Evolutionary conservation across 2,888 invertebrate species (phyloP).

Genomic region (Thera obeliscata): DNA sequence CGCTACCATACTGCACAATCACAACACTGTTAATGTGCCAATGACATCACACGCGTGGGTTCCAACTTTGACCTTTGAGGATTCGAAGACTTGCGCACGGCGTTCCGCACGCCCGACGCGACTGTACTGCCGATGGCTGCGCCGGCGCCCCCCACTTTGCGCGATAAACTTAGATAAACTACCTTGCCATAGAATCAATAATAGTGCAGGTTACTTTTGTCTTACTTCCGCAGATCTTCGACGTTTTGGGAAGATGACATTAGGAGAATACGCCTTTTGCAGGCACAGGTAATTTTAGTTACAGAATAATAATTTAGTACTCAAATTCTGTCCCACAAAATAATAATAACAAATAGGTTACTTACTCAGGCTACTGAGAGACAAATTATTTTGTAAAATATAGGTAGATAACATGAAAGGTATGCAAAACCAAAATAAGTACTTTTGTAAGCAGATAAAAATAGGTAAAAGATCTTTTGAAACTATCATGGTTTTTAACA

Average conservation of each 20-base stretch:
- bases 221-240: conserved; percentile 46
- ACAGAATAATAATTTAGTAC: too few species aligned
- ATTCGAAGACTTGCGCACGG: conserved; percentile 63
- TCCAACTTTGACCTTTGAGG: neutral
- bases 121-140: conserved; percentile 48
- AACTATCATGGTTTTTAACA: too few species aligned
- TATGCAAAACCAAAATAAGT: too few species aligned
- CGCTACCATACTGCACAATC: conserved; percentile 77
- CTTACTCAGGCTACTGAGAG: too few species aligned
- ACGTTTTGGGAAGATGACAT: conserved; percentile 11
- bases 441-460: too few species aligned
- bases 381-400: too few species aligned
- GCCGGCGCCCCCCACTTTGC: conserved; percentile 48
- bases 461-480: too few species aligned
- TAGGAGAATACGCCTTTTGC: too few species aligned
- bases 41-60: conserved; percentile 72
- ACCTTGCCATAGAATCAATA: conserved; percentile 21
- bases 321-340: too few species aligned
- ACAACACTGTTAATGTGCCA: conserved; percentile 60
- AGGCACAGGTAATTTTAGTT: too few species aligned
- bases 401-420: too few species aligned
- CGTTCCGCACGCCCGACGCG: conserved; percentile 57
- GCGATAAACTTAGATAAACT: conserved; percentile 61
- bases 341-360: too few species aligned
- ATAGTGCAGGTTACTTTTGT: conserved; percentile 32